These are phyloP conservation scores for Pseudolaguvia tuberculata DNA, from an alignment of 2,113 vertebrate genomes.

Conservation along the genomic window DNA sequence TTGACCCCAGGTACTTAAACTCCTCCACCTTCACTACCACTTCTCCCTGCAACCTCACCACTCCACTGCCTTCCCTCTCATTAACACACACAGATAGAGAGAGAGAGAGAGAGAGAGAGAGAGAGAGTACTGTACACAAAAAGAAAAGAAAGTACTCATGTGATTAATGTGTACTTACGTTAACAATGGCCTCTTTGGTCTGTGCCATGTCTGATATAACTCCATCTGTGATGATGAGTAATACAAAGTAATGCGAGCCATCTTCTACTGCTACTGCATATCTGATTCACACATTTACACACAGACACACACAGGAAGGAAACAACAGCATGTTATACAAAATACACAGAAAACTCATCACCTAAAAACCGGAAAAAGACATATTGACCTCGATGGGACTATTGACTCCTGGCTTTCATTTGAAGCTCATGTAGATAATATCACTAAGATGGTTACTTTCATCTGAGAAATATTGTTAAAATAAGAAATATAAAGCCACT, in stretches of 20 bases:
- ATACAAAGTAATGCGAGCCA: constrained; percentile 88
- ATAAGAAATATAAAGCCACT: too few species aligned
- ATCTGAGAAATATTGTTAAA: too few species aligned
- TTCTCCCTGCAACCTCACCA: too few species aligned
- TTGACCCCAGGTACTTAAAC: too few species aligned
- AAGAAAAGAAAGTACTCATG: background rate
- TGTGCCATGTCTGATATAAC: constrained; percentile 98
- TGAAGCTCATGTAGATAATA: too few species aligned
- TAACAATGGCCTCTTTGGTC: constrained; percentile 96
- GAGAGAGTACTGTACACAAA: too few species aligned
- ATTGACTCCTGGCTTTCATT: too few species aligned
- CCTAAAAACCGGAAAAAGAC: background rate
- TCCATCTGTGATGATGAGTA: constrained; percentile 93
- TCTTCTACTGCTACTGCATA: constrained; percentile 81
- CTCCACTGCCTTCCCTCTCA: too few species aligned
- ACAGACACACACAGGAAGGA: constrained; percentile 18
- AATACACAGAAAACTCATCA: background rate
- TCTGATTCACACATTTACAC: constrained; percentile 57
- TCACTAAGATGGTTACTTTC: too few species aligned
- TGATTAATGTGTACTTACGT: constrained; percentile 69
- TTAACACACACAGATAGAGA: too few species aligned
- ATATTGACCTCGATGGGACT: too few species aligned
- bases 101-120: background rate
- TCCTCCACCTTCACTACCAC: too few species aligned
- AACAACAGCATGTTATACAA: background rate